Evolutionary conservation across 2,888 invertebrate genomes (phyloP), one percentile per base, ranked within the genome.

Genomic region (Tuta absoluta): DNA sequence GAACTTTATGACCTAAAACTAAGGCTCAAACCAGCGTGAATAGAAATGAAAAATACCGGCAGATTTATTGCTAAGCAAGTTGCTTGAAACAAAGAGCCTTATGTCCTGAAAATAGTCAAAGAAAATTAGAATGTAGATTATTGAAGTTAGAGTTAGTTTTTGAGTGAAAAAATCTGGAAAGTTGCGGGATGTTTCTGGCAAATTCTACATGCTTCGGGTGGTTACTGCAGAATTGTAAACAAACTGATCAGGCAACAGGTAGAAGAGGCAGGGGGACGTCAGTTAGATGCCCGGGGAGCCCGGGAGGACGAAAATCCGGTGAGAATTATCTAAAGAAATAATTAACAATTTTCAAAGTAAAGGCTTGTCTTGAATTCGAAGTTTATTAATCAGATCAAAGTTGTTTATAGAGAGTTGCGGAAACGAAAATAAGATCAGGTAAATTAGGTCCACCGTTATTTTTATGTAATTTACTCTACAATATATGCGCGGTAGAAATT

Each of bases 211-310:
- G 76, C 78, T 79, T 77, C 74, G 72, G 72, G 72, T 76, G 72
- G 77, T 21, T 41, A 51, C 24, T 48, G 58, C 71, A 73, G 71
- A 72, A 76, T 78, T 74, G 83, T 87, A 85, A 86, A 85, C 81
- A 87, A 82, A 85, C 76, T 73, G 83, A 86, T 87, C 83, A 82
- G 79, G 84, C 84, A 86, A 87, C 83, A 82, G 79, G 84, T 82
- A 72, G 65, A 66, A 57, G 65, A 37, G 64, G 51, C 51, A 51
- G 62, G 68, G 71, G 71, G 69, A 74, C 68, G 66, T 65, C 68
- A 72, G 66, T 66, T 67, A 66, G 56, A n/a, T 33, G 33, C 10
- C 28, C 65, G 61, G 71, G 69, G 71, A 64, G 69, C 14, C 66
- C 73, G 74, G 69, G 23, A 63, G 68, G 64, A 17, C 19, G 56